Percentiles rank a stretch among this genome's conserved stretches.
phyloP scores from a whole-genome alignment of 2,113 vertebrate species.

The Bostrychus sinensis region DNA sequence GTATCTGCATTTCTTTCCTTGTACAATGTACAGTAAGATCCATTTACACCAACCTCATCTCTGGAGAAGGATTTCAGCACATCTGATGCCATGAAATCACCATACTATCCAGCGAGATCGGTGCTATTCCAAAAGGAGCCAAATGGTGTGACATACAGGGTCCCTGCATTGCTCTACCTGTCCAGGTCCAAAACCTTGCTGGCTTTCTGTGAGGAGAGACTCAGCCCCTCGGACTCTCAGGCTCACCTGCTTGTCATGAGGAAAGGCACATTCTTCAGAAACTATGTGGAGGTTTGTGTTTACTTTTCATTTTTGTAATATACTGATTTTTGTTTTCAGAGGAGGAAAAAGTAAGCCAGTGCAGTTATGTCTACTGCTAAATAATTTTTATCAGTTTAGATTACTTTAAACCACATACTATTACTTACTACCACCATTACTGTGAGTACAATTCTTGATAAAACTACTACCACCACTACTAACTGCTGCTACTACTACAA shows the following conservation, averaged over 20 bases:
- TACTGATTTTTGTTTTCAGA: neutral
- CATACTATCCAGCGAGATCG: conserved; percentile 82
- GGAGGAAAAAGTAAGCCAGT: no score
- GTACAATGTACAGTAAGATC: neutral
- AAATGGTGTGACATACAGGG: conserved; percentile 88
- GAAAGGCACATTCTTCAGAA: conserved; percentile 82
- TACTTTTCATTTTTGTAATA: neutral
- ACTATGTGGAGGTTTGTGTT: conserved; percentile 85
- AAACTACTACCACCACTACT: no score
- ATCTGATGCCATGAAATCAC: conserved; percentile 80
- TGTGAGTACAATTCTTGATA: no score
- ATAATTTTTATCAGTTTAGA: no score
- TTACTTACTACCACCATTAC: no score
- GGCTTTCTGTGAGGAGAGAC: conserved; percentile 92
- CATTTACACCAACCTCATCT: neutral
- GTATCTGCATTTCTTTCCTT: neutral
- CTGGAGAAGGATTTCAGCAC: conserved; percentile 19
- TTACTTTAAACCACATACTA: no score
- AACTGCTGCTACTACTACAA: no score
- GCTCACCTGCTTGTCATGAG: conserved; percentile 91
- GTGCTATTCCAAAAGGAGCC: conserved; percentile 88
- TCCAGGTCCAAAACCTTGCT: conserved; percentile 81
- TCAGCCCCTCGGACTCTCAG: conserved; percentile 85
- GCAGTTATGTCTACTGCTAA: no score
- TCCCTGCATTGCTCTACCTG: conserved; percentile 88